Evolutionary conservation across 1,140 invertebrate species (phyloP).

Genomic region (Drosophila lacertosa): DNA sequence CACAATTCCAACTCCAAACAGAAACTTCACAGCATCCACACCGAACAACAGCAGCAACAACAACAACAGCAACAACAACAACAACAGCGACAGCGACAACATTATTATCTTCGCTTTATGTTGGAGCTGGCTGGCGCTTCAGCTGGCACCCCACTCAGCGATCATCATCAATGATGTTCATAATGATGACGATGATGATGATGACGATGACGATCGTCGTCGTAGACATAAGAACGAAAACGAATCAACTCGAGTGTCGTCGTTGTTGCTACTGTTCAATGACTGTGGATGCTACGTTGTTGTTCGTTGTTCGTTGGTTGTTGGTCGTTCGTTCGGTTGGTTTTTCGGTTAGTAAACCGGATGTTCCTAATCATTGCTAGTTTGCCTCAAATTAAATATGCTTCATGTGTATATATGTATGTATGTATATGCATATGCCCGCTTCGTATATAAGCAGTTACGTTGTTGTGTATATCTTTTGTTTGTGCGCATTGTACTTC

Average conservation of each 20-base stretch:
- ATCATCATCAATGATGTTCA: slow-evolving; percentile 26
- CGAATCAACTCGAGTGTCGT: slow-evolving; percentile 65
- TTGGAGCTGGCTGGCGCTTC: slow-evolving; percentile 68
- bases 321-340: slow-evolving; percentile 40
- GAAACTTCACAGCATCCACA: slow-evolving; percentile 73
- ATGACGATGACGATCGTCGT: slow-evolving; percentile 4
- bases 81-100: slow-evolving; percentile 57
- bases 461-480: slow-evolving; percentile 57
- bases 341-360: slow-evolving; percentile 84
- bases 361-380: slow-evolving; percentile 84
- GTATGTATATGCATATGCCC: too few species aligned
- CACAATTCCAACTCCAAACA: slow-evolving; percentile 80
- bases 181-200: slow-evolving; percentile 16
- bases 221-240: slow-evolving; percentile 48
- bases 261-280: slow-evolving; percentile 73
- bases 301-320: slow-evolving; percentile 31
- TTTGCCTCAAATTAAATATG: slow-evolving; percentile 84
- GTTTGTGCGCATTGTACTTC: slow-evolving; percentile 62
- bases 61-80: slow-evolving; percentile 33
- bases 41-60: slow-evolving; percentile 44
- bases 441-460: slow-evolving; percentile 45
- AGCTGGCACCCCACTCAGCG: slow-evolving; percentile 61
- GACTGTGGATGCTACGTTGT: slow-evolving; percentile 55
- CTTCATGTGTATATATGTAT: slow-evolving; percentile 34
- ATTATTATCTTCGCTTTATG: slow-evolving; percentile 81